Evolutionary conservation across 1,140 invertebrate genomes (phyloP).

Genomic region (Drosophila sproati): DNA sequence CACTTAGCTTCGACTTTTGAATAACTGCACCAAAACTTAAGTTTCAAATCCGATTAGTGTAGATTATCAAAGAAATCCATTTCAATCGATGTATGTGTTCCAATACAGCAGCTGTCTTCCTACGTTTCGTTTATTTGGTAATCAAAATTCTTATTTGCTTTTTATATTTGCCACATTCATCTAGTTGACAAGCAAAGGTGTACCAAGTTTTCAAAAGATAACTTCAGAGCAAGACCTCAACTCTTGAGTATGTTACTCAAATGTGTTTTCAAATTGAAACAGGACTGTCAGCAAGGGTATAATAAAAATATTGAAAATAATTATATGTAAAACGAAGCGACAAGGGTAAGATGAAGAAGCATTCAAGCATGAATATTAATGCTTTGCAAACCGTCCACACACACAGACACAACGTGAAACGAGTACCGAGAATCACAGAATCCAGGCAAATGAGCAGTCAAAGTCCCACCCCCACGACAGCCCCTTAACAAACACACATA

Average conservation of each 20-base stretch:
- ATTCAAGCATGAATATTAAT: constrained; percentile 70
- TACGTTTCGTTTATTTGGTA: no score
- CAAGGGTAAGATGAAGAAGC: constrained; percentile 47
- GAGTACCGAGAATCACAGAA: constrained; percentile 12
- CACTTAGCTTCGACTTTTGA: no score
- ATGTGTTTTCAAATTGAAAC: constrained; percentile 26
- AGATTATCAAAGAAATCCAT: no score
- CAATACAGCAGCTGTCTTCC: no score
- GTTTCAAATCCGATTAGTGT: no score
- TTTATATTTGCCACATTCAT: background rate
- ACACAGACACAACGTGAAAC: constrained; percentile 45
- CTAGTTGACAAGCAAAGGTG: background rate
- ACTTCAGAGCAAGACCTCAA: background rate
- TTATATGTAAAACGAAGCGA: constrained; percentile 45
- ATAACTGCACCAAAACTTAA: no score
- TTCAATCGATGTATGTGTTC: background rate
- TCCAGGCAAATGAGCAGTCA: constrained; percentile 30
- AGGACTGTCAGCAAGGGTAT: constrained; percentile 31
- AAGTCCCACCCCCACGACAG: background rate
- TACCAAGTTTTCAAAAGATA: background rate
- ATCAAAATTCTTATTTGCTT: background rate
- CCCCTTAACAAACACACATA: background rate
- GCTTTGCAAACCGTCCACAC: constrained; percentile 84
- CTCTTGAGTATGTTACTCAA: background rate
- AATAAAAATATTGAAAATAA: constrained; percentile 45